Conservation (phyloP, 1,140 invertebrate species). For the Diuraphis noxia region DNA sequence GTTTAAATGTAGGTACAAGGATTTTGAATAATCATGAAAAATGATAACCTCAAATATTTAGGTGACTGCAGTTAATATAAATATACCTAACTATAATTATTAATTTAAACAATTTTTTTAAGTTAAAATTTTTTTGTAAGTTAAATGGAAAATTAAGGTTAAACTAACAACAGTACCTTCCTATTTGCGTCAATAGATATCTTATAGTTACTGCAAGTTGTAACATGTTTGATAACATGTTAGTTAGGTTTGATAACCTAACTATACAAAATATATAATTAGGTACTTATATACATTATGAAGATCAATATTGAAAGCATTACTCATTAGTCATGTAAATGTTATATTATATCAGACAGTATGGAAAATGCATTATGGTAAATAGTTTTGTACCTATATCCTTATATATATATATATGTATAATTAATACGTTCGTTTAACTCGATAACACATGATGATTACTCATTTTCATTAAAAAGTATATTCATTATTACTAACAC, state of each 20-base stretch:
- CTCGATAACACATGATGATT: not conserved
- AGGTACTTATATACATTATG: not conserved
- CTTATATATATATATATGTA: not conserved
- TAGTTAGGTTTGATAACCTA: not conserved
- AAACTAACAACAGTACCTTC: not conserved
- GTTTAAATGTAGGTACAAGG: not conserved
- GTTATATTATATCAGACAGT: not conserved
- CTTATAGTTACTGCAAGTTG: not conserved
- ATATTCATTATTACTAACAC: not conserved
- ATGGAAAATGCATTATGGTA: not conserved
- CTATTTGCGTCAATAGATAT: not conserved
- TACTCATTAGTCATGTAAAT: not conserved
- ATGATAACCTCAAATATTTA: not conserved
- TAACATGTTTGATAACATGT: not conserved
- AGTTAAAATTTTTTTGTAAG: not conserved
- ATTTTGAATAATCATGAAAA: not conserved
- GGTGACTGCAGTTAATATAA: not conserved
- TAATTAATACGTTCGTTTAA: not conserved
- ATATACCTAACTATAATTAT: not conserved
- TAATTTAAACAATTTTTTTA: not conserved
- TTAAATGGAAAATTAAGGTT: not conserved
- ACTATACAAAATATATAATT: not conserved
- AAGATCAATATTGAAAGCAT: not conserved
- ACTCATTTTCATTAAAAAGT: not conserved
- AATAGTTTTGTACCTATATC: not conserved